Percentiles rank a stretch among this genome's conserved stretches.
phyloP scores from a whole-genome alignment of 2,797 vertebrate species.

The Gambelia wislizenii region DNA sequence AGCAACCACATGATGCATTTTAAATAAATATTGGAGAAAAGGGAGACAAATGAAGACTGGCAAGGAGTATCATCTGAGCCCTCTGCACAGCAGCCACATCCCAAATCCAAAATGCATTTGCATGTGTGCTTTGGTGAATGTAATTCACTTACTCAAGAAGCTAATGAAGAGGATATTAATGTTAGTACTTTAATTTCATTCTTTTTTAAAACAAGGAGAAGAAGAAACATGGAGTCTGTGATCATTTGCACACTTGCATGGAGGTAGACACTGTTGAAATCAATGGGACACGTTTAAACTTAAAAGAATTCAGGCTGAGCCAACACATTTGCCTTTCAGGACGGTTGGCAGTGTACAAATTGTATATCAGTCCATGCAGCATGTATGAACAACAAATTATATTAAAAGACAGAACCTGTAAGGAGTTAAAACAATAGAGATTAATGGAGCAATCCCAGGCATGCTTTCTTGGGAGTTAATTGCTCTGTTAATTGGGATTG shows the following conservation, averaged over 20 bases:
- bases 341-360: no score
- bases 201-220: no score
- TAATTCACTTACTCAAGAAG: constrained; percentile 48
- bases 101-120: constrained; percentile 53
- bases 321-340: background rate
- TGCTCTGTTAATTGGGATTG: background rate
- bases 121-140: constrained; percentile 38
- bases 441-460: background rate
- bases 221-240: constrained; percentile 29
- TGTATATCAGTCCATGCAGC: background rate
- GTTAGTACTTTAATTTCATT: background rate
- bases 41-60: constrained; percentile 26
- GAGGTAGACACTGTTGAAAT: background rate
- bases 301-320: background rate
- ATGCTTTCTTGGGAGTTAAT: background rate
- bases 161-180: background rate
- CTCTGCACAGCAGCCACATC: background rate
- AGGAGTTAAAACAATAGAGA: background rate
- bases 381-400: background rate
- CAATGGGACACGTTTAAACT: background rate
- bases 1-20: constrained; percentile 73
- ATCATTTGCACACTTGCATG: background rate
- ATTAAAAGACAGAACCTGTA: background rate
- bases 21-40: constrained; percentile 59
- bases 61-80: constrained; percentile 58